These are phyloP conservation scores for Sebastes wilsoni DNA, from an alignment of 2,797 vertebrate species.

Conservation along the genomic window DNA sequence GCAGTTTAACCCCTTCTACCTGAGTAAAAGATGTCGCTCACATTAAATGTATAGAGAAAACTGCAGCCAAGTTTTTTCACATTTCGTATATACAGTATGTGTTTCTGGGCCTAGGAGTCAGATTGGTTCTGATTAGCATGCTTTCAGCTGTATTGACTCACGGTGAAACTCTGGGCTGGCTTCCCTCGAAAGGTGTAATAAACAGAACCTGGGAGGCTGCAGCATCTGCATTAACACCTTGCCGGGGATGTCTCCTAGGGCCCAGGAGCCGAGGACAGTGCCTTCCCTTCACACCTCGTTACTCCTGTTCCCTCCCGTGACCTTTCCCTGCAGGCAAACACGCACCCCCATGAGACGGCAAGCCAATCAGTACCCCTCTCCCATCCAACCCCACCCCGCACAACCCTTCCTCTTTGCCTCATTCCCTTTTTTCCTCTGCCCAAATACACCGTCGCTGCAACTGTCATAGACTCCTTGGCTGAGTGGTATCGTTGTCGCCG, in stretches of 20 bases:
- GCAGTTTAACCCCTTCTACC: background rate
- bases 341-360: slow-evolving; percentile 53
- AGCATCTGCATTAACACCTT: slow-evolving; percentile 77
- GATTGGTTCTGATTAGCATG: slow-evolving; percentile 54
- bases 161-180: slow-evolving; percentile 42
- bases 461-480: slow-evolving; percentile 52
- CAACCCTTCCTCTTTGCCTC: slow-evolving; percentile 40
- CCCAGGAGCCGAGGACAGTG: slow-evolving; percentile 66
- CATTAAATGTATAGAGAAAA: background rate
- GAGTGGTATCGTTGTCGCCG: slow-evolving; percentile 58
- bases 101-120: slow-evolving; percentile 14
- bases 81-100: background rate
- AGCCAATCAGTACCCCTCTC: slow-evolving; percentile 66
- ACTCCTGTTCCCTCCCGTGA: slow-evolving; percentile 70
- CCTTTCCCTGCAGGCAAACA: slow-evolving; percentile 75
- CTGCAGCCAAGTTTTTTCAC: slow-evolving; percentile 5
- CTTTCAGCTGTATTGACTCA: slow-evolving; percentile 58
- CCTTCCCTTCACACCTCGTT: slow-evolving; percentile 82
- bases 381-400: slow-evolving; percentile 45
- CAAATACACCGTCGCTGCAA: slow-evolving; percentile 30
- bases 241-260: slow-evolving; percentile 62
- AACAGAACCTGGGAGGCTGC: slow-evolving; percentile 63
- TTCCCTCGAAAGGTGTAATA: slow-evolving; percentile 66
- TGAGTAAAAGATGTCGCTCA: slow-evolving; percentile 7
- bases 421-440: slow-evolving; percentile 8